Evolutionary conservation across 1,140 invertebrate species (phyloP), one percentile per base, ranked within the genome.

Genomic region (Drosophila suzukii): DNA sequence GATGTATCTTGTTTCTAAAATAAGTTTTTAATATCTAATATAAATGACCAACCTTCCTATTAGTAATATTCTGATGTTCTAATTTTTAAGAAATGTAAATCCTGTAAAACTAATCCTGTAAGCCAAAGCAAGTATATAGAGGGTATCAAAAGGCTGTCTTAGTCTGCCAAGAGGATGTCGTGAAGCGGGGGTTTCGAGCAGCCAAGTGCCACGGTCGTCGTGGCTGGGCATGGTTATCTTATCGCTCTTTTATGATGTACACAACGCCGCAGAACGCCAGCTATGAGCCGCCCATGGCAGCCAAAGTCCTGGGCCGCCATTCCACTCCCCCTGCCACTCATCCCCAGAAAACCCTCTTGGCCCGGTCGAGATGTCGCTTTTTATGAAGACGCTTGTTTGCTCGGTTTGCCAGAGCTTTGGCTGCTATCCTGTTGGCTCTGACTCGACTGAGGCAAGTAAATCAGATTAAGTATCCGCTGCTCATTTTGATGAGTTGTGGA

Each of bases 401-500:
- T 80, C 86, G 84, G 51, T 58, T 76, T 61, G 79, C 72, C 76
- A 70, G 61, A 47, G 44, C 56, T 55, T 54, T 39, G 46, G 11
- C 36, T 46, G 73, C 47, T 17, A 46, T 67, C 44, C 59, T 57
- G 27, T 30, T 70, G 44, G 73, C 63, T 68, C 63, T 49, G 57
- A 77, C 53, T 63, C 43, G 71, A 53, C 75, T 57, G 61, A 80
- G 76, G 68, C 77, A 89, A 89, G 84, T 89, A 89, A 89, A 89
- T 89, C 85, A 89, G 84, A 89, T 89, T 89, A 89, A 89, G 84
- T 89, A 89, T 78, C 84, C 84, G 80, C 84, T 90, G 84, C 84
- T 89, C 84, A 89, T 89, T 89, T 89, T 89, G 80, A 89, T 89
- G 85, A 88, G 84, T 60, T 72, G 75, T 46, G 55, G 50, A 46